Evolutionary conservation across 1,140 invertebrate genomes (phyloP).

Genomic region (Ostrea denselamellosa): DNA sequence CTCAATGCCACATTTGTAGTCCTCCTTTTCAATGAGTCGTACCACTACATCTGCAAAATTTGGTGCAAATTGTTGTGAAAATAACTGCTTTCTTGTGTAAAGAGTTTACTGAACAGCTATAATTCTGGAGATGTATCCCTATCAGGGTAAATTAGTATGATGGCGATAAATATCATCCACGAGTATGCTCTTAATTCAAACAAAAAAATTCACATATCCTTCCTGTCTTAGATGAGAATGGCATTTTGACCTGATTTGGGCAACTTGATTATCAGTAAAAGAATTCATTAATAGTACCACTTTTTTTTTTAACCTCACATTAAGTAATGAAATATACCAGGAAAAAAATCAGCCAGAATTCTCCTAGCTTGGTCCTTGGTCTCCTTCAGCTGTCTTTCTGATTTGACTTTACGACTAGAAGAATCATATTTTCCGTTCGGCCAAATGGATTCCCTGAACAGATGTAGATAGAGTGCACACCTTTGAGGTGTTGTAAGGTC

Average conservation of each 20-base stretch:
- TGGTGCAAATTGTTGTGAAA: neutral
- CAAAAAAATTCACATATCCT: too few relatives aligned
- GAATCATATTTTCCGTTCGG: slow-evolving; percentile 65
- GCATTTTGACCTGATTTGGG: too few relatives aligned
- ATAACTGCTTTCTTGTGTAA: too few relatives aligned
- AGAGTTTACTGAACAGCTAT: too few relatives aligned
- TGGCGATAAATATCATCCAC: too few relatives aligned
- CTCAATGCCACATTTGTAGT: slow-evolving; percentile 55
- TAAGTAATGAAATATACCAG: slow-evolving; percentile 56
- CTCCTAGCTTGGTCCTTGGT: slow-evolving; percentile 62
- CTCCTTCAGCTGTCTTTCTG: slow-evolving; percentile 57
- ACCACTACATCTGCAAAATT: slow-evolving; percentile 48
- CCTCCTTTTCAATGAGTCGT: slow-evolving; percentile 54
- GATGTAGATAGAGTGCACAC: slow-evolving; percentile 63
- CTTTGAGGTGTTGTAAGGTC: slow-evolving; percentile 58
- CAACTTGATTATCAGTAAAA: too few relatives aligned
- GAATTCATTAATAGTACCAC: too few relatives aligned
- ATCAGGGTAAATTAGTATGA: too few relatives aligned
- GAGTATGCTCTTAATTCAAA: too few relatives aligned
- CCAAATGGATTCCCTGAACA: slow-evolving; percentile 71
- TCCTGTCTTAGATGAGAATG: too few relatives aligned
- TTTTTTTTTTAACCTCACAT: too few relatives aligned
- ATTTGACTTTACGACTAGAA: slow-evolving; percentile 46
- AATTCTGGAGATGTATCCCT: too few relatives aligned
- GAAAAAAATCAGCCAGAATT: slow-evolving; percentile 64